Evolutionary conservation across 1,140 invertebrate genomes (phyloP).

Genomic region (Euglossa dilemma): DNA sequence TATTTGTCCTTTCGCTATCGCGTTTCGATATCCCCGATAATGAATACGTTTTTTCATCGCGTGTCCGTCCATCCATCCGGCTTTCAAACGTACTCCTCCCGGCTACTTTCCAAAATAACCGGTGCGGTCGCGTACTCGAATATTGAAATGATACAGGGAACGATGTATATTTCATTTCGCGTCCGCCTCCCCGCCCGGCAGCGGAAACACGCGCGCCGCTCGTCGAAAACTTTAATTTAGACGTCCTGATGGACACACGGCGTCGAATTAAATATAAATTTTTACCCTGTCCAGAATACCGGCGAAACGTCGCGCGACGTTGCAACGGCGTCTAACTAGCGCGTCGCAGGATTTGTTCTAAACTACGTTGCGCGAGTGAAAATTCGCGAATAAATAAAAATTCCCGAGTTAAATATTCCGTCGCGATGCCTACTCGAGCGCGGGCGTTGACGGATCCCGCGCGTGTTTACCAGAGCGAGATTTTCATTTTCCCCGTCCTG

Average conservation of each 20-base stretch:
- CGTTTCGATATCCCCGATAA: conserved; percentile 58
- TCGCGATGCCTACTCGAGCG: not conserved
- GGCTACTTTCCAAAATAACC: conserved; percentile 63
- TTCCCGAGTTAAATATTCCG: too few relatives aligned
- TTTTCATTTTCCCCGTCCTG: too few relatives aligned
- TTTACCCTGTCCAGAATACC: conserved; percentile 17
- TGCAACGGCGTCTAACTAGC: not conserved
- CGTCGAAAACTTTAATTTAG: conserved; percentile 65
- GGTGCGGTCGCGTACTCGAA: conserved; percentile 45
- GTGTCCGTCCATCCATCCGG: not conserved
- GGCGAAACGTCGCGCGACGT: too few relatives aligned
- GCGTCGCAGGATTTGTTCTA: not conserved
- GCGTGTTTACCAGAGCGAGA: not conserved
- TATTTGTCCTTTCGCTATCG: conserved; percentile 54
- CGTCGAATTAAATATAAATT: conserved; percentile 58
- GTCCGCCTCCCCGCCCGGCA: not conserved
- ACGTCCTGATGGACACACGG: conserved; percentile 10
- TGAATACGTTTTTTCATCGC: conserved; percentile 57
- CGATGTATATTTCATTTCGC: conserved; percentile 61
- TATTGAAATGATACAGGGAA: conserved; percentile 56
- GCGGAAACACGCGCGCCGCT: conserved; percentile 6
- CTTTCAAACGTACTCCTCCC: conserved; percentile 56
- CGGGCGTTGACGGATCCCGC: not conserved
- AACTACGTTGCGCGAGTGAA: too few relatives aligned
- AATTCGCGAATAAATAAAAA: too few relatives aligned